A percentile compares a stretch with the other conserved stretches of the same genome.
These are phyloP conservation scores for Garra rufa DNA, from an alignment of 2,113 vertebrate species.

Conservation along the genomic window DNA sequence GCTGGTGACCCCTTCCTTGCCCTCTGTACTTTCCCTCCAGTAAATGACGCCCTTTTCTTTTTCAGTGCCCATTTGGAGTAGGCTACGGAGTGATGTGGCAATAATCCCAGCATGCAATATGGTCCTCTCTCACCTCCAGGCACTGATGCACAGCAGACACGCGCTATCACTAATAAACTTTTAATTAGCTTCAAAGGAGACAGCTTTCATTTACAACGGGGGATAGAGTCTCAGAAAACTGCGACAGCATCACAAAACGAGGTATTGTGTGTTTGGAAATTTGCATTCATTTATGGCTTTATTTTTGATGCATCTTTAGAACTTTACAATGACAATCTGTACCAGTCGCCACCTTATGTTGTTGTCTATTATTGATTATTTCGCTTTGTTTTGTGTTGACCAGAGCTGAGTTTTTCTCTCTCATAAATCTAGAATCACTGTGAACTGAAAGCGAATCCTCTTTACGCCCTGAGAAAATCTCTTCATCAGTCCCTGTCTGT, in stretches of 20 bases:
- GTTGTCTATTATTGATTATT: constrained; percentile 32
- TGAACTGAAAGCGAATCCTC: background rate
- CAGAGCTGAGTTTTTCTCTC: constrained; percentile 14
- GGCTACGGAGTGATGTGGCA: constrained; percentile 31
- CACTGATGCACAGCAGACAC: constrained; percentile 13
- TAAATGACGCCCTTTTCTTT: constrained; percentile 18
- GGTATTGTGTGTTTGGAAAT: background rate
- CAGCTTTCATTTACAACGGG: constrained; percentile 14
- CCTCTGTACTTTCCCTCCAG: constrained; percentile 15
- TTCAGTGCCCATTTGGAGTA: constrained; percentile 33
- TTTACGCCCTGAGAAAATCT: constrained; percentile 36
- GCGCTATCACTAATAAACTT: constrained; percentile 51
- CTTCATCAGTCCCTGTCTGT: constrained; percentile 16
- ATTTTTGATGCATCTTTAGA: background rate
- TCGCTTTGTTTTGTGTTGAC: constrained; percentile 11
- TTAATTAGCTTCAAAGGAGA: constrained; percentile 50
- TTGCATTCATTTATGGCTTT: background rate
- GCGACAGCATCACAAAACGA: background rate
- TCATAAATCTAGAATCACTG: constrained; percentile 19
- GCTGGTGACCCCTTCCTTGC: background rate
- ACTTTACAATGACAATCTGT: constrained; percentile 22
- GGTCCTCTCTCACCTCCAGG: constrained; percentile 43
- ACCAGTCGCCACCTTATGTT: constrained; percentile 10
- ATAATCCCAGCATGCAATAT: constrained; percentile 43
- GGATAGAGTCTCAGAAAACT: constrained; percentile 24